Conservation (phyloP, 2,113 vertebrate species). For the Chunga burmeisteri region DNA sequence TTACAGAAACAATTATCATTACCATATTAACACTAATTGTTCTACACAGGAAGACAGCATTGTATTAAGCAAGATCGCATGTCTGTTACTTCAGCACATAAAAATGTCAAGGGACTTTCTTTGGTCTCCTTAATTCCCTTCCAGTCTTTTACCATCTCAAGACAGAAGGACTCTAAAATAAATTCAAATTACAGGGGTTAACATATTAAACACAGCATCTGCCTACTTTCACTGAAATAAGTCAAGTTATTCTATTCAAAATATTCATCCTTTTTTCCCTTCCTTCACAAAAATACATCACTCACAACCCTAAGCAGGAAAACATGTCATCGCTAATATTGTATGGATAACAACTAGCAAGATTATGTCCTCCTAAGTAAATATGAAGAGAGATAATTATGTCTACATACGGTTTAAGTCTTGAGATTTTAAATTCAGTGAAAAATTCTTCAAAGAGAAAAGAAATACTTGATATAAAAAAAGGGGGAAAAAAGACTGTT, state of each 20-base stretch:
- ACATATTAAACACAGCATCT: background rate
- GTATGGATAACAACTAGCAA: background rate
- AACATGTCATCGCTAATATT: background rate
- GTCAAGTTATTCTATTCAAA: background rate
- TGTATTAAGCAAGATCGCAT: slow-evolving; percentile 18
- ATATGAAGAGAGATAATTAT: slow-evolving; percentile 9
- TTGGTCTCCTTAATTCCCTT: slow-evolving; percentile 19
- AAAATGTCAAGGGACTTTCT: slow-evolving; percentile 15
- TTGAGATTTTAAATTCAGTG: background rate
- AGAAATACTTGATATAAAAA: background rate
- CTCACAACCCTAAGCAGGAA: background rate
- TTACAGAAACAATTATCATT: slow-evolving; percentile 63
- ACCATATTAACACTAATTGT: slow-evolving; percentile 59
- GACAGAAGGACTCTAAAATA: background rate
- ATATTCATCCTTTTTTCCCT: background rate
- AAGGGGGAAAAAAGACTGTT: background rate
- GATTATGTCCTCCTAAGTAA: background rate
- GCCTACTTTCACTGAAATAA: background rate
- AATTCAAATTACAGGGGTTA: background rate
- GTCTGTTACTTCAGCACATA: background rate
- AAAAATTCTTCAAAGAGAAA: background rate
- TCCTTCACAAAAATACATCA: background rate
- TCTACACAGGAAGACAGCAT: slow-evolving; percentile 44
- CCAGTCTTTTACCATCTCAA: background rate
- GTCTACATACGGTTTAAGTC: background rate